Conservation (phyloP, 2,888 invertebrate genomes). For the Tinea semifulvella region DNA sequence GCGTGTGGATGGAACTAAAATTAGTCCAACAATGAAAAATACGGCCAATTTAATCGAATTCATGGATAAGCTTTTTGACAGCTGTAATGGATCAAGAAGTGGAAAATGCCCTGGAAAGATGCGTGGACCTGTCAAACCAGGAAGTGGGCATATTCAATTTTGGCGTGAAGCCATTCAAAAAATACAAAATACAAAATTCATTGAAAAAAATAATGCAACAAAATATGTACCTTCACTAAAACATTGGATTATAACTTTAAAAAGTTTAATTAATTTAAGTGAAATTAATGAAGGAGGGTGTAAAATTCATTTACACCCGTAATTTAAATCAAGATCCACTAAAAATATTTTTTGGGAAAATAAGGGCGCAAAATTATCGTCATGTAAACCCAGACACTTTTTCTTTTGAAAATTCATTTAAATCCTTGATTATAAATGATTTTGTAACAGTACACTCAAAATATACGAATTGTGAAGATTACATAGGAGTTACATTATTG, state of each 20-base stretch:
- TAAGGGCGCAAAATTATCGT: conserved; percentile 22
- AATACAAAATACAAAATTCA: conserved; percentile 18
- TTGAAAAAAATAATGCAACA: conserved; percentile 5
- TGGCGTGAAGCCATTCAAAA: conserved; percentile 18
- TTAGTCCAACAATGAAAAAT: background rate
- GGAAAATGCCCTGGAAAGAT: background rate
- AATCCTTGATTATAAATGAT: conserved; percentile 20
- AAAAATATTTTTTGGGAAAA: conserved; percentile 23
- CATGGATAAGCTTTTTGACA: conserved; percentile 14
- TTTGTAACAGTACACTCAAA: conserved; percentile 19
- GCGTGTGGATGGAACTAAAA: background rate
- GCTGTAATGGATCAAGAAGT: conserved; percentile 10
- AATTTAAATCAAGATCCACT: conserved; percentile 23
- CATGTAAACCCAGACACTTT: conserved; percentile 22
- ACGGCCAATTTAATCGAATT: conserved; percentile 13
- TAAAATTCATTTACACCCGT: conserved; percentile 21
- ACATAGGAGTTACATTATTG: conserved; percentile 5
- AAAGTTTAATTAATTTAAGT: conserved; percentile 20
- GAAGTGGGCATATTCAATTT: conserved; percentile 15
- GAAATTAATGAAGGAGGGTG: conserved; percentile 19
- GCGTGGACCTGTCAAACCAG: background rate
- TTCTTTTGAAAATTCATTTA: conserved; percentile 21
- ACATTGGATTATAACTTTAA: conserved; percentile 21
- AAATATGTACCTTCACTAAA: conserved; percentile 19
- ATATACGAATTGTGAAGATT: conserved; percentile 14